Conservation (phyloP, 1,140 invertebrate species). For the Patella vulgata region DNA sequence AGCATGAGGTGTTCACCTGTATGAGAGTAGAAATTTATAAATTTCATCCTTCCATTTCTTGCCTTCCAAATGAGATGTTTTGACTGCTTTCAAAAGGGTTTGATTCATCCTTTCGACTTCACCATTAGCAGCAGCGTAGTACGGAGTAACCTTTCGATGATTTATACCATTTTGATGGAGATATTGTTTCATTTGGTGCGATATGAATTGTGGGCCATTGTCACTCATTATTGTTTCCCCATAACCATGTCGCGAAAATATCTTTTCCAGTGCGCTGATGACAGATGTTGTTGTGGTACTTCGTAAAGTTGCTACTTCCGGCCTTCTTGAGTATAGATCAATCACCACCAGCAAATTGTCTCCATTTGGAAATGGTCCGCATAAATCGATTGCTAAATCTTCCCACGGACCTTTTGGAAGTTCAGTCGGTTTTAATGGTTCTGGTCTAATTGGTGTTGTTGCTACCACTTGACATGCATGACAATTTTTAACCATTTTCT, state of each 20-base stretch:
- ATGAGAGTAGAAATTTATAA: conserved; percentile 18
- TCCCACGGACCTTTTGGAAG: conserved; percentile 31
- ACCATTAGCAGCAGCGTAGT: conserved; percentile 24
- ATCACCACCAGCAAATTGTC: conserved; percentile 27
- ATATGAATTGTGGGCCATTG: conserved; percentile 31
- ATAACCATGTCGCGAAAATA: conserved; percentile 30
- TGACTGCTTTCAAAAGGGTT: conserved; percentile 38
- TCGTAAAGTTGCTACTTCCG: conserved; percentile 31
- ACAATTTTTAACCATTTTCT: no score
- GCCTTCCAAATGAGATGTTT: conserved; percentile 23
- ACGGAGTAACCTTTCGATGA: conserved; percentile 20
- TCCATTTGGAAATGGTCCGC: conserved; percentile 33
- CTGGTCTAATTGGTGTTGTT: no score
- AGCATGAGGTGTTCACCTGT: conserved; percentile 19
- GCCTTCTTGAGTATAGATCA: conserved; percentile 33
- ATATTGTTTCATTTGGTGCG: conserved; percentile 17
- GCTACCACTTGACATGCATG: no score
- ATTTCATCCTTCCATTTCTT: conserved; percentile 27
- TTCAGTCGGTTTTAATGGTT: conserved; percentile 22
- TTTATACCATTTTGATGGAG: conserved; percentile 18
- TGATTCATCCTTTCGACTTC: conserved; percentile 26
- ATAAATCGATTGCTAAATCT: conserved; percentile 30
- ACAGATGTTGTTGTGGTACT: conserved; percentile 17
- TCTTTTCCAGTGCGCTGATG: conserved; percentile 11
- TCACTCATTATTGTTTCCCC: conserved; percentile 18